Base-by-base conservation (phyloP, 2,888 invertebrate species). In the Mythimna vitellina region DNA sequence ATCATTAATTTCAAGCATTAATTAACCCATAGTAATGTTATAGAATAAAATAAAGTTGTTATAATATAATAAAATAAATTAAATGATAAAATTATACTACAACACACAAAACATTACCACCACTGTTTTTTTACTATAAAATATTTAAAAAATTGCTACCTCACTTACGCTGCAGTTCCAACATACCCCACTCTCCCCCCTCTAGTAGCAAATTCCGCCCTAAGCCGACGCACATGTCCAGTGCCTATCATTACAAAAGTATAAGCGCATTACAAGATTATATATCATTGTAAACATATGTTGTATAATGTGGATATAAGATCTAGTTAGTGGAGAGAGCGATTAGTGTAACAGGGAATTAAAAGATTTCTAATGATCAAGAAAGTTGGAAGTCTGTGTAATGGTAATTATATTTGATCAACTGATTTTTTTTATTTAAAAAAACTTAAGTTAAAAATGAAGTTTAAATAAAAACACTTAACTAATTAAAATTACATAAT, bases 221-320 rank as follows among this genome's bases (percentile, higher is more conserved):
- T 89, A 87, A 92, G 90, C 92, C 84, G 90, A 84, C 86, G 90
- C 92, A 91, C 92, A 89, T 93, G 89, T 84, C 87, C 86, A 85
- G 76, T 82, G 85, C 85, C 91, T 94, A 93, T 94, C 92, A 95
- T 95, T 95, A 95, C 91, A 92, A 89, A 92, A 92, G 92, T 88
- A 92, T 91, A 92, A 90, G 91, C 91, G 85, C 92, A 94, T 93
- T 93, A 93, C 91, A 91, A 94, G 93, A 95, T 95, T 94, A 94
- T 90, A 95, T 92, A 91, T 91, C 86, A 91, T 93, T 93, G 90
- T 70, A 61, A 65, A 86, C 89, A 87, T 88, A 89, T 88, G 92
- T 92, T 92, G 89, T 89, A 89, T 89, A 92, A 91, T 83, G 70
- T 70, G 22, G 35, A 62, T 53, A 69, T 67, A 61, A 58, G 62